These are phyloP conservation scores for Callipepla squamata DNA, from an alignment of 2,113 vertebrate species.

Conservation along the genomic window DNA sequence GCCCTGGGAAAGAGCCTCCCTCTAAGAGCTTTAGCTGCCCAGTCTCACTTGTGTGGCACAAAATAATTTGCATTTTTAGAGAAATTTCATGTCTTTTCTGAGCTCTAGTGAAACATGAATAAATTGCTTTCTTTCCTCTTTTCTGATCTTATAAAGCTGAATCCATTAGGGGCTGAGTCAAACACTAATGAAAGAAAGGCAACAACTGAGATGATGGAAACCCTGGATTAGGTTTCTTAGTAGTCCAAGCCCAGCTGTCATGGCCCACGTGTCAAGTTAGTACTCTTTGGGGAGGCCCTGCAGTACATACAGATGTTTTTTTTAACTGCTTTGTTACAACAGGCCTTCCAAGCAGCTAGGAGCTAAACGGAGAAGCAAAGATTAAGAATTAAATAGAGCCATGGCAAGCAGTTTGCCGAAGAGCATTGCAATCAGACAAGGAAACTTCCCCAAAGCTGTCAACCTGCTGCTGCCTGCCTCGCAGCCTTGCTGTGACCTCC, in stretches of 20 bases:
- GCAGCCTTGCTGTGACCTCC: not conserved
- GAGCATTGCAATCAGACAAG: not conserved
- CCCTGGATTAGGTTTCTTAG: conserved; percentile 71
- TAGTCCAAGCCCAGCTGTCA: conserved; percentile 61
- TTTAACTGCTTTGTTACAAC: conserved; percentile 68
- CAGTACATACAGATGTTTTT: conserved; percentile 82
- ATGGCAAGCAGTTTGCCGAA: not conserved
- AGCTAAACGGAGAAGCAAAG: conserved; percentile 66
- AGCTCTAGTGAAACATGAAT: conserved; percentile 78
- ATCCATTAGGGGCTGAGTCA: conserved; percentile 75
- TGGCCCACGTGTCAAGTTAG: conserved; percentile 81
- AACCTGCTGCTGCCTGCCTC: not conserved
- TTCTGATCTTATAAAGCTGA: conserved; percentile 78
- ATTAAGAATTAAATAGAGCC: conserved; percentile 68
- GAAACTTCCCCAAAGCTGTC: not conserved
- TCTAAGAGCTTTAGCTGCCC: conserved; percentile 75
- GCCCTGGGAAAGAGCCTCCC: conserved; percentile 77
- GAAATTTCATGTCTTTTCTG: conserved; percentile 77
- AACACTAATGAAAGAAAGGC: conserved; percentile 78
- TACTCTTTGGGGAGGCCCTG: conserved; percentile 82
- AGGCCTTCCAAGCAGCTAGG: conserved; percentile 64
- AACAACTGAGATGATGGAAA: conserved; percentile 64
- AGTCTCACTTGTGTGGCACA: conserved; percentile 69
- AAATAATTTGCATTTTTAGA: conserved; percentile 86
- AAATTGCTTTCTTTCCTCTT: conserved; percentile 79